Evolutionary conservation across 2,797 vertebrate species (phyloP), one percentile per base, ranked within the genome.

Genomic region (Gobionotothen gibberifrons): DNA sequence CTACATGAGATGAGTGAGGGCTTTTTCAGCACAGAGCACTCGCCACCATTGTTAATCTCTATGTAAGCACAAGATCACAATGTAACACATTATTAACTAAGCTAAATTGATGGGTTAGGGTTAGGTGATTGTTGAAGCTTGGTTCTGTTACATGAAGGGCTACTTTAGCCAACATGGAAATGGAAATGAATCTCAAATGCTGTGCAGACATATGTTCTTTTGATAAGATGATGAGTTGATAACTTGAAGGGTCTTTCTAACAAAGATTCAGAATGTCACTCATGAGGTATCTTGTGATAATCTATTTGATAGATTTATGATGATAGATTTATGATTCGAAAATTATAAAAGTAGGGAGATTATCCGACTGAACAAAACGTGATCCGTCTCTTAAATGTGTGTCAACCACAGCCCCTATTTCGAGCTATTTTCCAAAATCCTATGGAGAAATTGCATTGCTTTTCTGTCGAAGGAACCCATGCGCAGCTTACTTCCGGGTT

Each of bases 131-230:
- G 47, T 83, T 75, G 46, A 67, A 69, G 66, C 63, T 67, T 39
- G 47, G 52, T 62, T 67, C 42, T 63, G 44, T 57, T 52, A 57
- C 52, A 72, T 58, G 26, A 42, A 61, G 62, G 76, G 70, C 84
- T 73, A 77, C 66, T 73, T 69, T 73, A 78, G 36, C 48, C 6
- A 73, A 81, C 59, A 71, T 49, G 39, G 14, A 69, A 13, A 59
- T 19, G 60, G 65, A 73, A 55, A 13, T 43, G 52, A 75, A 80
- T 72, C 22, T 53, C 48, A 62, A 78, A 54, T 59, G 43, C 17
- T 42, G 7, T 15, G 59, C 69, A 74, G 68, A 73, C 46, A 81
- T 73, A 58, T 49, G 6, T 42, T 55, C 55, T 72, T 77, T 48
- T 14, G 44, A 40, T 43, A 48, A 69, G 64, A 49, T 7, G 0